Conservation (phyloP, 2,888 invertebrate species). For the Drosophila imparisetae region DNA sequence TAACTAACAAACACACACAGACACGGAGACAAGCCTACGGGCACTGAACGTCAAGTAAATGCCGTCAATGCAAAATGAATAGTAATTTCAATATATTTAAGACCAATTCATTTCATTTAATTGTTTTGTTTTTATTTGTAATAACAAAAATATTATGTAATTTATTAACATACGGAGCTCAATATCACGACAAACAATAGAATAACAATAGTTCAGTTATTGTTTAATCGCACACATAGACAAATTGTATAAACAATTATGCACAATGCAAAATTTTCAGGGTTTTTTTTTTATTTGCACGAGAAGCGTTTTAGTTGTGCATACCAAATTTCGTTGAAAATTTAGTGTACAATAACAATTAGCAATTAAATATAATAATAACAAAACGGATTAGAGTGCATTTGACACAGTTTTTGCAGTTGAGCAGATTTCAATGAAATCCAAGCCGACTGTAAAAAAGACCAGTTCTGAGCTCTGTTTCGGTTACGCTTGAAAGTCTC, state of each 20-base stretch:
- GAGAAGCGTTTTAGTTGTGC: conserved; percentile 11
- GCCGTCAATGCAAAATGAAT: conserved; percentile 7
- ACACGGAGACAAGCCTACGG: neutral
- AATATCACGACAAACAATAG: conserved; percentile 36
- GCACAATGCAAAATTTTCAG: conserved; percentile 54
- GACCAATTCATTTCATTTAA: conserved; percentile 48
- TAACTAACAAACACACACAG: conserved; percentile 21
- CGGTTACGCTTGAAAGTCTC: conserved; percentile 47
- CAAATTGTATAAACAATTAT: conserved; percentile 60
- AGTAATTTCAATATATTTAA: conserved; percentile 39
- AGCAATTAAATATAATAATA: conserved; percentile 43
- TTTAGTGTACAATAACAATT: conserved; percentile 22
- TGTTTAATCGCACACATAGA: conserved; percentile 39
- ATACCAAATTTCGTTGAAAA: conserved; percentile 1
- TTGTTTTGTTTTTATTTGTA: conserved; percentile 56
- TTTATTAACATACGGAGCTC: conserved; percentile 53
- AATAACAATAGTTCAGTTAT: conserved; percentile 2
- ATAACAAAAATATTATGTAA: conserved; percentile 40
- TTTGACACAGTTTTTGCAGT: conserved; percentile 58
- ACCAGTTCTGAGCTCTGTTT: conserved; percentile 19
- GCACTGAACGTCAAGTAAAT: conserved; percentile 4
- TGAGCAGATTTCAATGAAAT: conserved; percentile 51
- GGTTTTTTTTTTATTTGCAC: conserved; percentile 28
- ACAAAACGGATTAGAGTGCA: conserved; percentile 57
- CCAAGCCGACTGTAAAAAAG: conserved; percentile 7